A percentile compares a stretch with the other conserved stretches of the same genome.
Conservation (phyloP, 1,140 invertebrate genomes). For the Sinonovacula constricta region DNA sequence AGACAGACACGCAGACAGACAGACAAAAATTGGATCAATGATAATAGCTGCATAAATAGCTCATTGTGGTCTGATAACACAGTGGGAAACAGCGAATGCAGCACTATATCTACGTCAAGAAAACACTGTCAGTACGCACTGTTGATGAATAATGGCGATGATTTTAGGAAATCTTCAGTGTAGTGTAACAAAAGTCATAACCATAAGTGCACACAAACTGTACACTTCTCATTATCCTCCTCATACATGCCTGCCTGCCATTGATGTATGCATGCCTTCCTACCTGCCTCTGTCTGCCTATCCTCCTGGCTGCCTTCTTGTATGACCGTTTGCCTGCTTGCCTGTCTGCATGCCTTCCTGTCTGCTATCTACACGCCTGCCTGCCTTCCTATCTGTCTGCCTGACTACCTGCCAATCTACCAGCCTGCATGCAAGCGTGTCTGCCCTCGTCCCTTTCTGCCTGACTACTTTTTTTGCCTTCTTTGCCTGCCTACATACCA, state of each 20-base stretch:
- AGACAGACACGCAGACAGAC: no score
- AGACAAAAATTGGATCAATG: no score
- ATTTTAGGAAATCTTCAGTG: no score
- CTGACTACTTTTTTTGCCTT: conserved; percentile 1
- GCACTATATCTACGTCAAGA: no score
- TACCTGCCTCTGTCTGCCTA: conserved; percentile 2
- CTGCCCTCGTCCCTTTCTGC: not conserved
- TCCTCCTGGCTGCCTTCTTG: not conserved
- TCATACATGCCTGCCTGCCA: not conserved
- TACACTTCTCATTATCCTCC: no score
- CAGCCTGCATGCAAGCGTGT: not conserved
- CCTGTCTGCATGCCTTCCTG: not conserved
- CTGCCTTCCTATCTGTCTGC: not conserved
- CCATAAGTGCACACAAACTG: no score
- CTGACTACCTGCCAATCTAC: not conserved
- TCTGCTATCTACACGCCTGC: not conserved
- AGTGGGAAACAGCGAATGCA: no score
- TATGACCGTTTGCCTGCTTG: not conserved
- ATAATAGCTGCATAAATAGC: no score
- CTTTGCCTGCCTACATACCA: not conserved
- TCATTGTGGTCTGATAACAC: no score
- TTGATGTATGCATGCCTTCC: not conserved
- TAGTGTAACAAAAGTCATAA: no score
- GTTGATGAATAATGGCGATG: no score
- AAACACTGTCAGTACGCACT: no score